Evolutionary conservation across 2,113 vertebrate genomes (phyloP).

Genomic region (Hemiscyllium ocellatum): DNA sequence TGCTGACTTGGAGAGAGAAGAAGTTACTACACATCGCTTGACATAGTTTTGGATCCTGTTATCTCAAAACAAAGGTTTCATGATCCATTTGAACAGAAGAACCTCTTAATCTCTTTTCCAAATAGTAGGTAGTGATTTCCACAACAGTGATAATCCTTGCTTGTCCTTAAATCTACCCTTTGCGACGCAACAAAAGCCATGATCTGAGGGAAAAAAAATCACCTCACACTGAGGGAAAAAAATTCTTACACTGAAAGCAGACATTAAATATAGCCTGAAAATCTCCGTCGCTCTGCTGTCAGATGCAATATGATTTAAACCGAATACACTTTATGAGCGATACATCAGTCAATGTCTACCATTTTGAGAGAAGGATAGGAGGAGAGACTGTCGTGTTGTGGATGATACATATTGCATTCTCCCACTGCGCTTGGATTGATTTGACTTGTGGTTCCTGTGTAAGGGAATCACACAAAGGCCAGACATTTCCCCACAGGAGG

Average conservation of each 20-base stretch:
- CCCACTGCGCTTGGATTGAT: neutral
- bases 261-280: neutral
- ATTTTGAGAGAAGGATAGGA: neutral
- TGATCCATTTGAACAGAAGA: neutral
- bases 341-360: neutral
- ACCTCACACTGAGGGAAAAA: neutral
- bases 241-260: neutral
- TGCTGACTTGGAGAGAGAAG: neutral
- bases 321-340: neutral
- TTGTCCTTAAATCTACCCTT: neutral
- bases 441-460: neutral
- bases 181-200: neutral
- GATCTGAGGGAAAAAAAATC: neutral
- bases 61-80: slow-evolving; percentile 5
- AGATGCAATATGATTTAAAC: neutral
- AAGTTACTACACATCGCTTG: neutral
- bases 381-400: neutral
- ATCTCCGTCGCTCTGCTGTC: neutral
- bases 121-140: neutral
- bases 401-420: neutral
- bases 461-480: neutral
- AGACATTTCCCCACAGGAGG: neutral
- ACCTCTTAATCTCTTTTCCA: neutral
- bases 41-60: neutral
- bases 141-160: slow-evolving; percentile 11